Conservation (phyloP, 2,888 invertebrate species). For the Orthonychiurus folsomi region DNA sequence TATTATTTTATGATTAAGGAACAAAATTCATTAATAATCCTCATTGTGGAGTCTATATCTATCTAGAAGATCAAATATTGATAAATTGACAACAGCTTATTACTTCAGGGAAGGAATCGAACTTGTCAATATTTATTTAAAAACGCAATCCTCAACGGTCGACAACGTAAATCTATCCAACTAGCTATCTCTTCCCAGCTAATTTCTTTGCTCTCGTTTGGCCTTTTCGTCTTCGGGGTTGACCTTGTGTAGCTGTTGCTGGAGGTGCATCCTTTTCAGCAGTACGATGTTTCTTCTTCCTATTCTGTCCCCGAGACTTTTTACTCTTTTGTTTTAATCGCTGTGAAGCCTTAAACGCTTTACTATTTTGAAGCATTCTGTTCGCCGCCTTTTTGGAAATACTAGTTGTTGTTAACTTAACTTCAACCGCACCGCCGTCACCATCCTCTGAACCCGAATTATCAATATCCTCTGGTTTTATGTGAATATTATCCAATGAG, state of each 20-base stretch:
- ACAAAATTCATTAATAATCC: too few relatives aligned
- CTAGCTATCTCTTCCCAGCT: too few relatives aligned
- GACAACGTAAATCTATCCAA: too few relatives aligned
- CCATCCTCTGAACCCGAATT: slow-evolving; percentile 11
- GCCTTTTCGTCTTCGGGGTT: neutral
- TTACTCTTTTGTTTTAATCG: slow-evolving; percentile 32
- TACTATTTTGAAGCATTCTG: slow-evolving; percentile 31
- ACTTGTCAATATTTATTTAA: too few relatives aligned
- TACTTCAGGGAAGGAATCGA: too few relatives aligned
- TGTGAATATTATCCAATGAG: slow-evolving; percentile 26
- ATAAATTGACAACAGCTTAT: too few relatives aligned
- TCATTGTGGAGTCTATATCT: too few relatives aligned
- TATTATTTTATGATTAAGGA: too few relatives aligned
- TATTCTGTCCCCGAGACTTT: slow-evolving; percentile 27
- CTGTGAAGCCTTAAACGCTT: slow-evolving; percentile 33
- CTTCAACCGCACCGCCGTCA: slow-evolving; percentile 9
- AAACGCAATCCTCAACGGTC: neutral
- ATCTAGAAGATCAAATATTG: too few relatives aligned
- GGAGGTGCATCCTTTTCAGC: neutral
- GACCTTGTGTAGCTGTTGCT: neutral
- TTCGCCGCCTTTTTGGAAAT: slow-evolving; percentile 29
- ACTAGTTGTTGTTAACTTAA: slow-evolving; percentile 12
- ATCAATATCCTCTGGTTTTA: slow-evolving; percentile 18
- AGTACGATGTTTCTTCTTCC: slow-evolving; percentile 11
- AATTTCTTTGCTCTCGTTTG: neutral